Conservation (phyloP, 1,140 invertebrate genomes). For the Halictus rubicundus region DNA sequence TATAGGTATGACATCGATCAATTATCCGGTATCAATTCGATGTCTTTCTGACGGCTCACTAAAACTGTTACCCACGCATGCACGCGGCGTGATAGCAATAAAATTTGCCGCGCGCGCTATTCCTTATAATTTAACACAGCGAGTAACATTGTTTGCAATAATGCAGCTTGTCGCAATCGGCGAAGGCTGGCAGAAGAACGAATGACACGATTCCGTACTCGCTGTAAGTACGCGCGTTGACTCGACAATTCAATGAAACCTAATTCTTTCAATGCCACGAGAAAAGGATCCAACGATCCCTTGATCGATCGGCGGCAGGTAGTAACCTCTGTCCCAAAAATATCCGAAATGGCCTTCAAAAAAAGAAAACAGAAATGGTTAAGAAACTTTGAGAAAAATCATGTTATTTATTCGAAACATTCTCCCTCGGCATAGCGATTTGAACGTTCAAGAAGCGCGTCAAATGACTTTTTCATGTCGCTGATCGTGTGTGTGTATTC, state of each 20-base stretch:
- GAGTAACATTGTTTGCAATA: conserved; percentile 18
- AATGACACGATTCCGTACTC: conserved; percentile 35
- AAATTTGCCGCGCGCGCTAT: neutral
- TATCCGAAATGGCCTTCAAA: too few relatives aligned
- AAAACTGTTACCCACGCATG: too few relatives aligned
- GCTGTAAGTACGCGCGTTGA: conserved; percentile 1
- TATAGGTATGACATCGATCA: neutral
- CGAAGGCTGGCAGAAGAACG: conserved; percentile 26
- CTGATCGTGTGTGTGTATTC: neutral
- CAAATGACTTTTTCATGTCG: too few relatives aligned
- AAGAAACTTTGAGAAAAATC: too few relatives aligned
- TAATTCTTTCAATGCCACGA: neutral
- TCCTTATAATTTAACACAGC: neutral
- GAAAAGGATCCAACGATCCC: neutral
- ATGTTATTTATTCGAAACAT: too few relatives aligned
- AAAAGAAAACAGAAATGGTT: too few relatives aligned
- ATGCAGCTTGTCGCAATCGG: conserved; percentile 27
- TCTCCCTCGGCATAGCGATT: too few relatives aligned
- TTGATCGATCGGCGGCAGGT: neutral
- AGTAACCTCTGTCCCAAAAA: too few relatives aligned
- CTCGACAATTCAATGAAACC: neutral
- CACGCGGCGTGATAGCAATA: neutral
- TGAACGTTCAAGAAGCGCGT: too few relatives aligned
- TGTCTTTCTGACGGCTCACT: too few relatives aligned
- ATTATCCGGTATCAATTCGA: neutral